Evolutionary conservation across 2,888 invertebrate species (phyloP), one percentile per base, ranked within the genome.

Genomic region (Dysmachus trigonus): DNA sequence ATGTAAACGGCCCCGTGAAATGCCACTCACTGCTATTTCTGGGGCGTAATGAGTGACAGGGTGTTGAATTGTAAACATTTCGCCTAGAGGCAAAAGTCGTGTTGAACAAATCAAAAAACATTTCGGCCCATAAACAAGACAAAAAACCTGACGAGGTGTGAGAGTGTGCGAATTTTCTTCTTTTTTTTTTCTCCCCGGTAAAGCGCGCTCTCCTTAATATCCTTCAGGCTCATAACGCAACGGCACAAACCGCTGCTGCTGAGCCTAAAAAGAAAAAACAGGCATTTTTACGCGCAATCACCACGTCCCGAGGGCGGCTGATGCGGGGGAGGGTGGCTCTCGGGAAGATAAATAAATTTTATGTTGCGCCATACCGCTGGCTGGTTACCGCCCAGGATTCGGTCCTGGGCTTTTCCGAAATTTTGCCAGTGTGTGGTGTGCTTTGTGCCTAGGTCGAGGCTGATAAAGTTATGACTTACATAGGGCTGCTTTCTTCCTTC

Each of bases 31-130:
- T 82, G 53, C 81, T 82, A 82, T 82, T 82, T 77, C 62, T 33
- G 81, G 81, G 62, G 81, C 62, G 62, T 62, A 82, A 82, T 82
- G 81, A 62, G 47, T 82, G 81, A 62, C 81, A 62, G 62, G 81
- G 81, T 82, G 81, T 62, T 82, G 81, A 82, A 35, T 82, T 82
- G 81, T 62, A 82, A 82, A 82, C 81, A 82, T 82, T 82, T 35
- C 62, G 81, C 62, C 35, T 18, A 33, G 18, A 82, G 62, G 81
- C 62, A 53, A 22, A 38, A 82, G 81, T 82, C 81, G 62, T 82
- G 62, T 82, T 62, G 33, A 82, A 82, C 81, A 82, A 82, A 82
- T 82, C 81, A 82, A 82, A 82, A 82, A 82, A 82, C 53, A 82
- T 33, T 62, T 82, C 53, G 33, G 81, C 81, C 62, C 62, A 82